These are phyloP conservation scores for Uria aalge DNA, from an alignment of 2,113 vertebrate genomes.

Conservation along the genomic window DNA sequence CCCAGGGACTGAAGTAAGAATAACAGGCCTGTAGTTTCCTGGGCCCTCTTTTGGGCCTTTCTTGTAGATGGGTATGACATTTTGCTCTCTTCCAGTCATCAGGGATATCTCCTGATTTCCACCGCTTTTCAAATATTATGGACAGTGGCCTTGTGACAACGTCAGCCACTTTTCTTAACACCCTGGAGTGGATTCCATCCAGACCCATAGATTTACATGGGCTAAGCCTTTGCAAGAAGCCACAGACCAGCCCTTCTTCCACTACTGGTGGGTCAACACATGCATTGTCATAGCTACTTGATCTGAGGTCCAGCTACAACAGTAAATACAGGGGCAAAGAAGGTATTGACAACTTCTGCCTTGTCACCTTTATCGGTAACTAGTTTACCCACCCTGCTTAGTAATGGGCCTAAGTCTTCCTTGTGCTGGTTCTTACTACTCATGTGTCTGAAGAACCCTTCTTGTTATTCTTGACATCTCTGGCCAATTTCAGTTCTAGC, in stretches of 20 bases:
- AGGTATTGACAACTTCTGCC: not conserved
- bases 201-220: not conserved
- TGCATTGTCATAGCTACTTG: not conserved
- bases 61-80: not conserved
- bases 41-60: not conserved
- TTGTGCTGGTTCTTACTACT: not conserved
- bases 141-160: not conserved
- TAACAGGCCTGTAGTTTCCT: not conserved
- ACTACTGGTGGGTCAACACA: not conserved
- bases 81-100: not conserved
- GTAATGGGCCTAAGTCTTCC: not conserved
- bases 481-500: not conserved
- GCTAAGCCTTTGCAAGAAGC: not conserved
- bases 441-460: not conserved
- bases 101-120: not conserved
- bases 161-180: not conserved
- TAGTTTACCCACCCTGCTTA: not conserved
- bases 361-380: not conserved
- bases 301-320: not conserved
- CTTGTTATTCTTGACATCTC: not conserved
- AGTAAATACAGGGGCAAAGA: not conserved
- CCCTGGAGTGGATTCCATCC: not conserved
- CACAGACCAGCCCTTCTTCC: not conserved
- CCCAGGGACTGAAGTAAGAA: not conserved
- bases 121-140: not conserved